These are phyloP conservation scores for Volucella bombylans DNA, from an alignment of 2,888 invertebrate genomes.

Conservation along the genomic window DNA sequence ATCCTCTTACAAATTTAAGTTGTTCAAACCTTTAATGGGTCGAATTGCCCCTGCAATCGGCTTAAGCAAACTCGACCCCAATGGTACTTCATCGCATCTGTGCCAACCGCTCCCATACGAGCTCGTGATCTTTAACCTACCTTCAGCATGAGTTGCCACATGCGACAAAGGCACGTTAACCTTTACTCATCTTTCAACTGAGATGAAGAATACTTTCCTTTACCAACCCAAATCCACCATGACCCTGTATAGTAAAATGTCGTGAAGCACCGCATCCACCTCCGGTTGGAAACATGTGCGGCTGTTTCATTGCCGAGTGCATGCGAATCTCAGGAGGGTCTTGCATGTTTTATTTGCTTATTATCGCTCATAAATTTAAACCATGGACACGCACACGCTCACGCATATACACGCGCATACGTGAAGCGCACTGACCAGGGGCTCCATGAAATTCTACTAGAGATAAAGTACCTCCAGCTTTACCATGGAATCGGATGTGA, in stretches of 20 bases:
- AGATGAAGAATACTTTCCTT: constrained; percentile 50
- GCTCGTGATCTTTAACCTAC: constrained; percentile 39
- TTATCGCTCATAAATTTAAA: constrained; percentile 64
- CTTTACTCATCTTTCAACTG: constrained; percentile 34
- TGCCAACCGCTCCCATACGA: not conserved
- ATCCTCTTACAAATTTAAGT: constrained; percentile 42
- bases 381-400: constrained; percentile 27
- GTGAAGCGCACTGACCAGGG: constrained; percentile 15
- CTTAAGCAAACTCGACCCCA: not conserved
- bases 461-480: constrained; percentile 31
- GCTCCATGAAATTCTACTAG: constrained; percentile 8
- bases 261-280: not conserved
- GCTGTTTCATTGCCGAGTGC: not conserved
- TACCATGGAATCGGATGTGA: constrained; percentile 42
- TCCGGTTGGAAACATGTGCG: not conserved
- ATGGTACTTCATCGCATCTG: constrained; percentile 39
- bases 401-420: constrained; percentile 9
- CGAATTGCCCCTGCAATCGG: constrained; percentile 24
- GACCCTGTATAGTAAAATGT: constrained; percentile 65
- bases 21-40: constrained; percentile 41
- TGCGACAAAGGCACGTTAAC: constrained; percentile 25
- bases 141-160: not conserved
- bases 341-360: constrained; percentile 51
- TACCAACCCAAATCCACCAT: constrained; percentile 51
- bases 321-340: constrained; percentile 51